Conservation (phyloP, 2,888 invertebrate species). For the Dryomyza anilis region DNA sequence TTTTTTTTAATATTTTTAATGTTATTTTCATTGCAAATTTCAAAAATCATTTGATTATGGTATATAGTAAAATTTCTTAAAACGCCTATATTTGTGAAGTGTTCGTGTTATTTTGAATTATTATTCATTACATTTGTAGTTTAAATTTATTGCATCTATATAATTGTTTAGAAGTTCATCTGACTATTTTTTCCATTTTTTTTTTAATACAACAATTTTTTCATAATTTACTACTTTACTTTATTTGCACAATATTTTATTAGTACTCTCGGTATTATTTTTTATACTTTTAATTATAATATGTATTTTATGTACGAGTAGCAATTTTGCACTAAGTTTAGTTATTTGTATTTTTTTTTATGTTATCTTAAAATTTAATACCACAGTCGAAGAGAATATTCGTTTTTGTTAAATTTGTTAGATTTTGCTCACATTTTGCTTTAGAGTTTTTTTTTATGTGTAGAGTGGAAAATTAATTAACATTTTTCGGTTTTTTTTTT, state of each 20-base stretch:
- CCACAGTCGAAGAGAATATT: conserved; percentile 59
- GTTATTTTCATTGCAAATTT: not conserved
- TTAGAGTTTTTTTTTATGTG: conserved; percentile 1
- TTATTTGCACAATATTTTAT: not conserved
- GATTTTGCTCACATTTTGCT: conserved; percentile 30
- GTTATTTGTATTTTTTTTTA: conserved; percentile 6
- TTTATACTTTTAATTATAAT: not conserved
- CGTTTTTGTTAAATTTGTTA: conserved; percentile 29
- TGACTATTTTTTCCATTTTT: conserved; percentile 3
- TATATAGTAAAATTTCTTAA: too few species aligned
- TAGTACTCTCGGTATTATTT: not conserved
- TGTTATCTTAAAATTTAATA: conserved; percentile 59
- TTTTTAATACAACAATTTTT: not conserved
- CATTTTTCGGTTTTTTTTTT: conserved; percentile 10
- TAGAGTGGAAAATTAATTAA: not conserved
- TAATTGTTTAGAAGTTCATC: conserved; percentile 1
- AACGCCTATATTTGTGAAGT: not conserved
- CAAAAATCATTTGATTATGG: too few species aligned
- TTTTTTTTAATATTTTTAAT: not conserved
- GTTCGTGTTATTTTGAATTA: too few species aligned
- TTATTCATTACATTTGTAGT: not conserved
- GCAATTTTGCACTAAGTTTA: conserved; percentile 11
- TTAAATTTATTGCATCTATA: not conserved
- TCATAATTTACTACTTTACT: not conserved
- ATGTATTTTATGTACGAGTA: too few species aligned